Conservation (phyloP, 2,797 vertebrate genomes). For the Tadarida brasiliensis region DNA sequence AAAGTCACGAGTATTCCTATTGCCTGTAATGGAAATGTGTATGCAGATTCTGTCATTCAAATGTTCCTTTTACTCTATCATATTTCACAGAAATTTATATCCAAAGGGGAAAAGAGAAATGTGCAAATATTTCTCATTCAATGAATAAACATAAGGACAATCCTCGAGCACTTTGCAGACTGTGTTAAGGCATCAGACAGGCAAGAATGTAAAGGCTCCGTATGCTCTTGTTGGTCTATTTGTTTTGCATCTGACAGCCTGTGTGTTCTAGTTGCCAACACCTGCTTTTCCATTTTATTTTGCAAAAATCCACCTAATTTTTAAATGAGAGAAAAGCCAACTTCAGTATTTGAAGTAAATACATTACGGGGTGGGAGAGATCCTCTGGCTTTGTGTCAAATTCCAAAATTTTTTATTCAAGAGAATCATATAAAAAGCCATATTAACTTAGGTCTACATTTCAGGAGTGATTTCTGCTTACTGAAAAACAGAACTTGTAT, state of each 20-base stretch:
- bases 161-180: slow-evolving; percentile 61
- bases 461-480: background rate
- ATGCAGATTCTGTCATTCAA: slow-evolving; percentile 62
- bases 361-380: background rate
- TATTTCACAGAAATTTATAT: slow-evolving; percentile 71
- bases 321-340: slow-evolving; percentile 23
- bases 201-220: slow-evolving; percentile 15
- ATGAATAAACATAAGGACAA: slow-evolving; percentile 79
- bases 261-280: background rate
- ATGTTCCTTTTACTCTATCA: slow-evolving; percentile 61
- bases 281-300: slow-evolving; percentile 48
- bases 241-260: slow-evolving; percentile 60
- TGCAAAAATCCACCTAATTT: slow-evolving; percentile 32
- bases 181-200: slow-evolving; percentile 12
- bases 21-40: slow-evolving; percentile 12
- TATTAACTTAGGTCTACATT: background rate
- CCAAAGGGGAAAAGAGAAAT: slow-evolving; percentile 72
- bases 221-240: slow-evolving; percentile 58
- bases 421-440: background rate
- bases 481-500: background rate
- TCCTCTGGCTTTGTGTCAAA: background rate
- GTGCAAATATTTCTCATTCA: slow-evolving; percentile 62
- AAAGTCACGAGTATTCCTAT: slow-evolving; percentile 51
- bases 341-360: slow-evolving; percentile 43
- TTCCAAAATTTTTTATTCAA: background rate